Base-by-base conservation (phyloP, 1,140 invertebrate genomes). In the Belonocnema kinseyi region DNA sequence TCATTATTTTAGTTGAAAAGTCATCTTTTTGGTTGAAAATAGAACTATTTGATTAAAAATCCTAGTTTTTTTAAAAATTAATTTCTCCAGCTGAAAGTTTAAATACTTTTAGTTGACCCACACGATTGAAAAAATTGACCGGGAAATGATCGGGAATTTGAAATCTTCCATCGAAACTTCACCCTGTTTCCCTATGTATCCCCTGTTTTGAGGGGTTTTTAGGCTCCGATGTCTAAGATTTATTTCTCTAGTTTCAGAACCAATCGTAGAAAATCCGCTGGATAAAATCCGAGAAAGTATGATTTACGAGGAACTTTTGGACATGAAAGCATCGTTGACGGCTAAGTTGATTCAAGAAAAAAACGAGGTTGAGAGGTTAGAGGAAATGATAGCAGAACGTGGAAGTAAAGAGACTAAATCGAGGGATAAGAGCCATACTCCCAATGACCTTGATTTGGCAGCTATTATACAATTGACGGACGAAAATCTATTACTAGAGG, bases 301-400 rank as follows among this genome's bases (percentile, higher is more conserved):
- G 14, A 94, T 95, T 85, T 94, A 94, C 73, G 93, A 94, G 5
- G 94, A 95, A 87, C 91, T 95, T 77, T 85, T 94, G n/a, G 93
- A 93, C 71, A 91, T 95, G 82, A 94, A 95, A 80, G 92, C 93
- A 1, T 89, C 93, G 33, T 85, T 95, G 7, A 94, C 94, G 85
- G 92, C 92, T 0, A 93, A 94, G 83, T 94, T 95, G 51, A 91
- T 92, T 77, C 93, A 93, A 1, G 94, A 95, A 86, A 93, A 93
- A 79, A 93, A 93, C 76, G 94, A 95, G 89, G 93, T 95, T 12
- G 93, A 94, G 78, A 93, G 93, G 85, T 87, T 95, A 17, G 92
- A 93, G 78, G 93, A 93, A 71, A 80, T 87, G 58, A 74, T 92
- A 12, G 85, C 89, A 81, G 85, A 93, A 90, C 78, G 89, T 84